phyloP scores from a whole-genome alignment of 2,888 invertebrate species.

The Drosophila mettleri region DNA sequence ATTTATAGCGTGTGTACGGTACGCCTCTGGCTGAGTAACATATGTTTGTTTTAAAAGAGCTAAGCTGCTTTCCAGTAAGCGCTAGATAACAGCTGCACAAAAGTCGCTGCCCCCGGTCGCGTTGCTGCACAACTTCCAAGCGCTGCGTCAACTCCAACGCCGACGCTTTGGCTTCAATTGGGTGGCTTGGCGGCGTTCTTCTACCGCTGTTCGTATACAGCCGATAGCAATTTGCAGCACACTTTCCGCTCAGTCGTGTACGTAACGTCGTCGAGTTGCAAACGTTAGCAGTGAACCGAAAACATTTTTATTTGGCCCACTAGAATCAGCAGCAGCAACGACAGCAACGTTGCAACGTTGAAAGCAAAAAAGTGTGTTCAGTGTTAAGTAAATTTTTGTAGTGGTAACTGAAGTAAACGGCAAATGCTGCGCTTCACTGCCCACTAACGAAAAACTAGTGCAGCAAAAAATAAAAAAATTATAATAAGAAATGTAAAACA shows the following conservation, averaged over 20 bases:
- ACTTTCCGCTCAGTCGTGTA: conserved; percentile 79
- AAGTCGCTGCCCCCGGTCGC: conserved; percentile 36
- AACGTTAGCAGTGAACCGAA: conserved; percentile 67
- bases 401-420: conserved; percentile 44
- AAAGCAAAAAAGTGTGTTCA: conserved; percentile 51
- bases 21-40: conserved; percentile 38
- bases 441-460: conserved; percentile 45
- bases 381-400: conserved; percentile 46
- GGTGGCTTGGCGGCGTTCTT: conserved; percentile 45
- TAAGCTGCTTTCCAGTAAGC: conserved; percentile 42
- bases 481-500: conserved; percentile 25
- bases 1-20: neutral
- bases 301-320: conserved; percentile 27
- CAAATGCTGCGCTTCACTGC: conserved; percentile 65
- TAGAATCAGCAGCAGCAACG: conserved; percentile 47
- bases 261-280: conserved; percentile 80
- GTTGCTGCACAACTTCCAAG: conserved; percentile 63
- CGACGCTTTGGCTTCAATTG: conserved; percentile 70
- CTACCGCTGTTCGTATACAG: conserved; percentile 51
- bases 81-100: conserved; percentile 38
- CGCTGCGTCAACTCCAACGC: conserved; percentile 78
- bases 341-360: conserved; percentile 49
- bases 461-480: conserved; percentile 37
- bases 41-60: conserved; percentile 27
- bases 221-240: conserved; percentile 44